Evolutionary conservation across 2,888 invertebrate genomes (phyloP).

Genomic region (Diarsia brunnea): DNA sequence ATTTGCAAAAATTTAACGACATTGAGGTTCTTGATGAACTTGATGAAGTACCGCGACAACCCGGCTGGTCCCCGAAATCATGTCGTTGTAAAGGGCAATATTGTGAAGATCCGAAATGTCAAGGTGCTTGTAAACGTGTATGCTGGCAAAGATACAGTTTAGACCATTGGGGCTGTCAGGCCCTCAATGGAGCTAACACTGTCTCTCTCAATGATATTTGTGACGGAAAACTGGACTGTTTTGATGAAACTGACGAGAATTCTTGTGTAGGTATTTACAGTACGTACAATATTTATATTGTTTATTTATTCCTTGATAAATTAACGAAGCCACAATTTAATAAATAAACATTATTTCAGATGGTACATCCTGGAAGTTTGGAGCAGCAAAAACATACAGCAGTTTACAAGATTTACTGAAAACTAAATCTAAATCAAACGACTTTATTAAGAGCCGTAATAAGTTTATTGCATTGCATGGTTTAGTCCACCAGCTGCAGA

Average conservation of each 20-base stretch:
- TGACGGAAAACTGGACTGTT: slow-evolving; percentile 86
- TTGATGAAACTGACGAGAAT: slow-evolving; percentile 82
- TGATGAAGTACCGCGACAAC: slow-evolving; percentile 46
- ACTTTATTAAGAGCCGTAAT: slow-evolving; percentile 63
- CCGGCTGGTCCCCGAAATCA: slow-evolving; percentile 65
- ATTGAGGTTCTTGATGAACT: slow-evolving; percentile 27
- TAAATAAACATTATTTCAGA: slow-evolving; percentile 66
- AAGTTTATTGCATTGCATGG: slow-evolving; percentile 70
- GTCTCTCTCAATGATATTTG: slow-evolving; percentile 78
- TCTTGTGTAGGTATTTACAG: slow-evolving; percentile 75
- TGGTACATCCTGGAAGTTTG: slow-evolving; percentile 71
- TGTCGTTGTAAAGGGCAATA: slow-evolving; percentile 75
- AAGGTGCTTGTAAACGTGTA: slow-evolving; percentile 73
- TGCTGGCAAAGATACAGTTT: slow-evolving; percentile 79
- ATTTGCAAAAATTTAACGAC: slow-evolving; percentile 47
- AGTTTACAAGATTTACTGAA: slow-evolving; percentile 71
- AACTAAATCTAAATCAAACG: slow-evolving; percentile 68
- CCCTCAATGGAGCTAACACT: slow-evolving; percentile 69
- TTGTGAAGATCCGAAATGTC: slow-evolving; percentile 73
- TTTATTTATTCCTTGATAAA: slow-evolving; percentile 4
- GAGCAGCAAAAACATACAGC: slow-evolving; percentile 74
- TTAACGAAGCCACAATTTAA: slow-evolving; percentile 1
- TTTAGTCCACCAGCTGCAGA: slow-evolving; percentile 72
- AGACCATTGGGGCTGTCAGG: slow-evolving; percentile 76
- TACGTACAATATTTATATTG: neutral